phyloP scores from a whole-genome alignment of 1,140 invertebrate species.

The Muscidifurax raptorellus region DNA sequence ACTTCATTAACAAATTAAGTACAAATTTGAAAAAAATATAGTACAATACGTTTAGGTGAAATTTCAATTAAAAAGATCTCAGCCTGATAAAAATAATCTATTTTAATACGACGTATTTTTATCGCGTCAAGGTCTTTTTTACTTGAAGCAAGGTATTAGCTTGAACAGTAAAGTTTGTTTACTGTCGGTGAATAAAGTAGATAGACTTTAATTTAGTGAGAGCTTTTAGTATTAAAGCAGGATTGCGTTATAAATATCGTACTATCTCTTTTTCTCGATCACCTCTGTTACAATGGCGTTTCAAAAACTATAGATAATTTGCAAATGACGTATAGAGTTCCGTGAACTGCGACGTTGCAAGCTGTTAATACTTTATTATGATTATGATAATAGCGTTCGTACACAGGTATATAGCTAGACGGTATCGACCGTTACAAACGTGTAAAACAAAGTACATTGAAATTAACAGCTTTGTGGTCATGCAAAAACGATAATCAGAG shows the following conservation, averaged over 20 bases:
- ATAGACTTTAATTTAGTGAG: constrained; percentile 3
- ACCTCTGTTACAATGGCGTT: constrained; percentile 19
- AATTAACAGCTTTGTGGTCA: neutral
- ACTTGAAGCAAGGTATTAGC: neutral
- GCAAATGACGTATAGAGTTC: no score
- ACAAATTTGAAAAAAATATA: neutral
- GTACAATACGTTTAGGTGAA: neutral
- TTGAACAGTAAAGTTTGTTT: constrained; percentile 5
- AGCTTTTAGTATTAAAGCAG: neutral
- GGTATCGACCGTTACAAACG: neutral
- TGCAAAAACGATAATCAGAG: neutral
- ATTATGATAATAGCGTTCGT: neutral
- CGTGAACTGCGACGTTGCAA: no score
- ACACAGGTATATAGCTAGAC: no score
- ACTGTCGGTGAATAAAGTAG: constrained; percentile 4
- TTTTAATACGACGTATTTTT: constrained; percentile 15
- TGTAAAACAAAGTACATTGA: neutral
- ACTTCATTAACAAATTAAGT: neutral
- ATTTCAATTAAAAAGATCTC: neutral
- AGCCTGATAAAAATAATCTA: neutral
- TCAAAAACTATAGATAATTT: neutral
- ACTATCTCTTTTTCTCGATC: constrained; percentile 19
- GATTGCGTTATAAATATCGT: constrained; percentile 9
- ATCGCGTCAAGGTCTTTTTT: neutral
- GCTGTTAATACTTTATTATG: neutral